Evolutionary conservation across 2,888 invertebrate genomes (phyloP).

Genomic region (Meliscaeva auricollis): DNA sequence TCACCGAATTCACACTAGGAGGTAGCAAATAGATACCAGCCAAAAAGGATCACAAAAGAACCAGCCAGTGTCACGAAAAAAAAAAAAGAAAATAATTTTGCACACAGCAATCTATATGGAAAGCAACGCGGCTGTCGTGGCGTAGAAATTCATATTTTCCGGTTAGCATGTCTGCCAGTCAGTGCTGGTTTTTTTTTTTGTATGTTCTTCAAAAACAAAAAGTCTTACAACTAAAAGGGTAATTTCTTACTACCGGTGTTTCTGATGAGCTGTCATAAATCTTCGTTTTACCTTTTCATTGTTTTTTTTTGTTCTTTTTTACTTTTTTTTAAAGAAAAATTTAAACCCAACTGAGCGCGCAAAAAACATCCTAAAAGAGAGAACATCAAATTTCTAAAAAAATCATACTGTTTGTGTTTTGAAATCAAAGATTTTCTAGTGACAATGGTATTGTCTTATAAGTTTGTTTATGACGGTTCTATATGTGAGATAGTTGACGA

Average conservation of each 20-base stretch:
- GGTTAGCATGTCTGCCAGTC: slow-evolving; percentile 36
- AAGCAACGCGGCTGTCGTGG: slow-evolving; percentile 16
- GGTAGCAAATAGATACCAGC: slow-evolving; percentile 15
- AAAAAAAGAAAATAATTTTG: slow-evolving; percentile 43
- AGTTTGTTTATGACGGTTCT: slow-evolving; percentile 69
- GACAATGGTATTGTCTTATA: slow-evolving; percentile 44
- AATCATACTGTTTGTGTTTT: no score
- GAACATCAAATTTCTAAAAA: slow-evolving; percentile 47
- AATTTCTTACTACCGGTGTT: slow-evolving; percentile 64
- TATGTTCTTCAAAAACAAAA: background rate
- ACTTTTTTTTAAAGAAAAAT: slow-evolving; percentile 18
- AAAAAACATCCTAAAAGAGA: slow-evolving; percentile 45
- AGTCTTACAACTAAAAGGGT: slow-evolving; percentile 55
- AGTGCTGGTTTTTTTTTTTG: slow-evolving; percentile 27
- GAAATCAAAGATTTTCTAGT: slow-evolving; percentile 60
- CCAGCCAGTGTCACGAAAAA: slow-evolving; percentile 42
- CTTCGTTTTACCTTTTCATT: slow-evolving; percentile 43
- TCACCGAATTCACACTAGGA: slow-evolving; percentile 71
- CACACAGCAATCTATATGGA: slow-evolving; percentile 9
- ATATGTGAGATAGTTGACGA: slow-evolving; percentile 48
- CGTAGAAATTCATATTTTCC: slow-evolving; percentile 66
- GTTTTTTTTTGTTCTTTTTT: slow-evolving; percentile 5
- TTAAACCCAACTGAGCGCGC: slow-evolving; percentile 51
- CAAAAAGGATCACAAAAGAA: slow-evolving; percentile 35
- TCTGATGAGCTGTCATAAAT: slow-evolving; percentile 74